A percentile compares a stretch with the other conserved stretches of the same genome.
Conservation (phyloP, 2,888 invertebrate species). For the Sthenelais limicola region DNA sequence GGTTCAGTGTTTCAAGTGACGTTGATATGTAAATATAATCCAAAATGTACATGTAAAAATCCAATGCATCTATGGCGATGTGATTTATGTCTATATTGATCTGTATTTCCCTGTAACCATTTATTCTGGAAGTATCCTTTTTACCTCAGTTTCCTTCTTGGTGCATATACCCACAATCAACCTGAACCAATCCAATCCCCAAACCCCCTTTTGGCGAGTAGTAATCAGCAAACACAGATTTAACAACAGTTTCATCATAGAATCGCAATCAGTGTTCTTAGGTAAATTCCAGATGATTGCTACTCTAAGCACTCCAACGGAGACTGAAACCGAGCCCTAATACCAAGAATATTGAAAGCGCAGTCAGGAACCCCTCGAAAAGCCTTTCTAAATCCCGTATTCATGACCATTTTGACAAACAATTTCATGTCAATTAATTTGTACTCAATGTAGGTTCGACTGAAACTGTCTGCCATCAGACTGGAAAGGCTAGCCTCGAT, state of each 20-base stretch:
- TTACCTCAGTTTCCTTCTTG: too few relatives aligned
- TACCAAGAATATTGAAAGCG: slow-evolving; percentile 39
- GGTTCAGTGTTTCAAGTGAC: too few relatives aligned
- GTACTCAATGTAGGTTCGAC: slow-evolving; percentile 11
- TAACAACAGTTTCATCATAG: slow-evolving; percentile 33
- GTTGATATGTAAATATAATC: too few relatives aligned
- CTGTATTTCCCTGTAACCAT: too few relatives aligned
- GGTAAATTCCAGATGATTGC: slow-evolving; percentile 16
- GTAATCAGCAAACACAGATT: slow-evolving; percentile 31
- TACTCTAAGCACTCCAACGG: neutral
- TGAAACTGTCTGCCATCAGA: slow-evolving; percentile 1
- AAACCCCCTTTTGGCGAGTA: neutral
- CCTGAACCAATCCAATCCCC: slow-evolving; percentile 1
- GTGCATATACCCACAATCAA: neutral
- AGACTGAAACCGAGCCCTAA: neutral
- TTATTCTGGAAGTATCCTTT: too few relatives aligned
- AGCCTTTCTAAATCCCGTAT: slow-evolving; percentile 25
- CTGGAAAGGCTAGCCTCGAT: neutral
- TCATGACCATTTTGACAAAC: slow-evolving; percentile 43
- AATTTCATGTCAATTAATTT: slow-evolving; percentile 40
- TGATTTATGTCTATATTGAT: too few relatives aligned
- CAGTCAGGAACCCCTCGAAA: neutral
- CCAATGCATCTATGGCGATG: too few relatives aligned
- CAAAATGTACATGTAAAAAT: too few relatives aligned
- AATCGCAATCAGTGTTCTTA: slow-evolving; percentile 31